phyloP scores from a whole-genome alignment of 2,888 invertebrate genomes.

The Agriotes lineatus region DNA sequence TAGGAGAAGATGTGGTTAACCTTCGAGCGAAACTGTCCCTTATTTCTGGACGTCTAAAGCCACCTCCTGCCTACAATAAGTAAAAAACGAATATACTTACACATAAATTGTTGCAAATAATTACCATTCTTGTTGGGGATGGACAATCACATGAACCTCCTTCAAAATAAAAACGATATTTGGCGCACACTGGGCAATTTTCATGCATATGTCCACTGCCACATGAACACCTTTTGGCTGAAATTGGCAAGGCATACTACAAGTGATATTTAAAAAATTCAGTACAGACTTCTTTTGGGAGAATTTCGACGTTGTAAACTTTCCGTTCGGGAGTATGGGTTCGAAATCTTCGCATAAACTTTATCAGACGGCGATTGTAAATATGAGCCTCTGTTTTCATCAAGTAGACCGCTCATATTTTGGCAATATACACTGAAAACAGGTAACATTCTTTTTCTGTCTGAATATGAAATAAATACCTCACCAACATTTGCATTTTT shows the following conservation, averaged over 20 bases:
- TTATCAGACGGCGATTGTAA: neutral
- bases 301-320: neutral
- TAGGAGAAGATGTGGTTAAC: neutral
- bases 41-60: no score
- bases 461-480: neutral
- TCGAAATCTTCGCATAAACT: constrained; percentile 5
- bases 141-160: neutral
- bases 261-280: neutral
- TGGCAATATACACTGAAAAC: neutral
- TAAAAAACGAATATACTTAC: no score
- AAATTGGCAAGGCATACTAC: neutral
- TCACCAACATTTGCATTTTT: constrained; percentile 41
- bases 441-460: neutral
- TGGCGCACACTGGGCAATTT: constrained; percentile 52
- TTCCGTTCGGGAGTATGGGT: no score
- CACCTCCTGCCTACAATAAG: no score
- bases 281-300: no score
- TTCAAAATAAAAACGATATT: constrained; percentile 53
- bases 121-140: neutral
- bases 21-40: neutral
- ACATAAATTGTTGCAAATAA: no score
- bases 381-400: neutral
- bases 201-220: constrained; percentile 40
- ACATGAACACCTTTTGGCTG: constrained; percentile 33
- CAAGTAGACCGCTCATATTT: neutral